Evolutionary conservation across 2,113 vertebrate genomes (phyloP).

Genomic region (Tichodroma muraria): DNA sequence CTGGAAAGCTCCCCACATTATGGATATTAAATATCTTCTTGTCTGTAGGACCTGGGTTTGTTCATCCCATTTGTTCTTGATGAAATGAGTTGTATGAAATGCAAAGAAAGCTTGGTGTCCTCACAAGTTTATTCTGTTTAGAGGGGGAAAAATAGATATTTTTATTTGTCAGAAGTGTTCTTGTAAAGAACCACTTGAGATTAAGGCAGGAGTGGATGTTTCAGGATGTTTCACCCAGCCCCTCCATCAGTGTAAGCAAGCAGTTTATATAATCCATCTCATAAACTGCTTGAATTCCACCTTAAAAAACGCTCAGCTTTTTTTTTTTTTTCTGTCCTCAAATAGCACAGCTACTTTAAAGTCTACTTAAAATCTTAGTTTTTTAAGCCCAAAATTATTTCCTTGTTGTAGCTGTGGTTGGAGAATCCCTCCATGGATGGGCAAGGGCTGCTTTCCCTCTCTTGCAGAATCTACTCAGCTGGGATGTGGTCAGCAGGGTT

Average conservation of each 20-base stretch:
- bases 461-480: background rate
- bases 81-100: background rate
- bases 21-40: background rate
- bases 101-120: background rate
- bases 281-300: background rate
- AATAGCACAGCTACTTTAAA: background rate
- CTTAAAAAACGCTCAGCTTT: background rate
- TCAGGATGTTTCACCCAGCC: background rate
- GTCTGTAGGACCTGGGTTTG: background rate
- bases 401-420: background rate
- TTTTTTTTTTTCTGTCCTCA: background rate
- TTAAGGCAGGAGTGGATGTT: background rate
- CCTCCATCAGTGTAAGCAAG: background rate
- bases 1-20: background rate
- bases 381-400: background rate
- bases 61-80: background rate
- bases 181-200: background rate
- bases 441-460: background rate
- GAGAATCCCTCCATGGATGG: background rate
- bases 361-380: background rate
- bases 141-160: background rate
- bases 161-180: background rate
- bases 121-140: background rate
- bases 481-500: rapidly evolving
- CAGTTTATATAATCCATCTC: background rate